A percentile compares a stretch with the other conserved stretches of the same genome.
phyloP scores from a whole-genome alignment of 1,140 invertebrate species.

The Cylas formicarius region DNA sequence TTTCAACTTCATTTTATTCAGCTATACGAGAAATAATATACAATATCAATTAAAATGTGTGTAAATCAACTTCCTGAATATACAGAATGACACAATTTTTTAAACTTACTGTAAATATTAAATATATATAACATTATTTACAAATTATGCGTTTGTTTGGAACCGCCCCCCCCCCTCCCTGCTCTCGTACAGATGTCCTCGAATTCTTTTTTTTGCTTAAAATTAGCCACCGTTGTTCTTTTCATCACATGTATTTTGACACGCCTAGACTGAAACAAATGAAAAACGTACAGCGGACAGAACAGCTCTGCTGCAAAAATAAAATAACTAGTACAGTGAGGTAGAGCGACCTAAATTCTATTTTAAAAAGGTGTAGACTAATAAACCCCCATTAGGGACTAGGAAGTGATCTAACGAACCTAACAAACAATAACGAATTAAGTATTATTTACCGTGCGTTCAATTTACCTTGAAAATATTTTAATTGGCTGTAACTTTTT shows the following conservation, averaged over 20 bases:
- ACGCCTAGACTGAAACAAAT: background rate
- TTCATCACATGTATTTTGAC: background rate
- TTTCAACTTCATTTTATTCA: slow-evolving; percentile 14
- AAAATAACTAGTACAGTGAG: too few species aligned
- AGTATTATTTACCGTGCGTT: too few species aligned
- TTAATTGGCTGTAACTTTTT: too few species aligned
- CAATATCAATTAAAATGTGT: slow-evolving; percentile 33
- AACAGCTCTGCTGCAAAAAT: too few species aligned
- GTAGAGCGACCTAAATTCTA: too few species aligned
- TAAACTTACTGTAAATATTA: slow-evolving; percentile 24
- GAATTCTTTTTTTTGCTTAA: slow-evolving; percentile 11
- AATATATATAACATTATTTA: slow-evolving; percentile 34
- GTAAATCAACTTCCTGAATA: slow-evolving; percentile 34
- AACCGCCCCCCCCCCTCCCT: slow-evolving; percentile 7
- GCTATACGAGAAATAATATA: slow-evolving; percentile 35
- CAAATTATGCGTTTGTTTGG: slow-evolving; percentile 26
- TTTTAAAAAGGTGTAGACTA: too few species aligned
- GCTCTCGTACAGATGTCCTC: slow-evolving; percentile 7
- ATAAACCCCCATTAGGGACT: too few species aligned
- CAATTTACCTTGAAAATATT: too few species aligned
- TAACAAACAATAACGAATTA: too few species aligned
- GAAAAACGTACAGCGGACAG: background rate
- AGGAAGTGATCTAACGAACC: too few species aligned
- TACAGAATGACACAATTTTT: slow-evolving; percentile 31
- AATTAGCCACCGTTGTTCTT: slow-evolving; percentile 3